Evolutionary conservation across 2,797 vertebrate genomes (phyloP).

Genomic region (Halcyon chelicuti): DNA sequence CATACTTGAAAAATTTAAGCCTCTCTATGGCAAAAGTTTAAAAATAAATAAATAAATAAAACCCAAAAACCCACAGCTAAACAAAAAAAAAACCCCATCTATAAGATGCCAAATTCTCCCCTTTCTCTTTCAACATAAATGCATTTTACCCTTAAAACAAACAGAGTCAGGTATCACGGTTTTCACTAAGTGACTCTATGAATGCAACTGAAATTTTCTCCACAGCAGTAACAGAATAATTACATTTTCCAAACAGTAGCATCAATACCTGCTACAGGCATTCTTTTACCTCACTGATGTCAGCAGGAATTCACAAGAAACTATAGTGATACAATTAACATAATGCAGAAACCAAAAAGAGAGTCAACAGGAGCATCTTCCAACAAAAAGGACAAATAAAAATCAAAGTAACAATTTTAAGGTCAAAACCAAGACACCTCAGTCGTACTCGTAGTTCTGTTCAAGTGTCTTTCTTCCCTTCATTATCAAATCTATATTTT

Average conservation of each 20-base stretch:
- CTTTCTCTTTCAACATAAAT: slow-evolving; percentile 3
- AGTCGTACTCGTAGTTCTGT: not conserved
- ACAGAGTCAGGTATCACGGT: not conserved
- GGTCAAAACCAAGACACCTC: not conserved
- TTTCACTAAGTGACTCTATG: not conserved
- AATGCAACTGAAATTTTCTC: not conserved
- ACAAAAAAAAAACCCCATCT: not conserved
- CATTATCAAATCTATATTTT: not conserved
- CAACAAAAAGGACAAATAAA: not conserved
- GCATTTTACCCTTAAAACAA: not conserved
- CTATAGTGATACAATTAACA: not conserved
- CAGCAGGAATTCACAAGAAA: not conserved
- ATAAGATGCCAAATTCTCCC: not conserved
- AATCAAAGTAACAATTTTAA: not conserved
- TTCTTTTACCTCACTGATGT: not conserved
- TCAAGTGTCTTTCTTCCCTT: not conserved
- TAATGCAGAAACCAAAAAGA: not conserved
- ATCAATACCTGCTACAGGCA: not conserved
- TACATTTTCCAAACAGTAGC: not conserved
- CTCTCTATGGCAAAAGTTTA: slow-evolving; percentile 14
- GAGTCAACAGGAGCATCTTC: not conserved
- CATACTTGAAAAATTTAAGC: slow-evolving; percentile 29
- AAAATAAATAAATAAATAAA: not conserved
- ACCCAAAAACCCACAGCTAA: no score
- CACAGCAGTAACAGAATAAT: slow-evolving; percentile 1